Conservation (phyloP, 2,888 invertebrate species). For the Perdita meconis region DNA sequence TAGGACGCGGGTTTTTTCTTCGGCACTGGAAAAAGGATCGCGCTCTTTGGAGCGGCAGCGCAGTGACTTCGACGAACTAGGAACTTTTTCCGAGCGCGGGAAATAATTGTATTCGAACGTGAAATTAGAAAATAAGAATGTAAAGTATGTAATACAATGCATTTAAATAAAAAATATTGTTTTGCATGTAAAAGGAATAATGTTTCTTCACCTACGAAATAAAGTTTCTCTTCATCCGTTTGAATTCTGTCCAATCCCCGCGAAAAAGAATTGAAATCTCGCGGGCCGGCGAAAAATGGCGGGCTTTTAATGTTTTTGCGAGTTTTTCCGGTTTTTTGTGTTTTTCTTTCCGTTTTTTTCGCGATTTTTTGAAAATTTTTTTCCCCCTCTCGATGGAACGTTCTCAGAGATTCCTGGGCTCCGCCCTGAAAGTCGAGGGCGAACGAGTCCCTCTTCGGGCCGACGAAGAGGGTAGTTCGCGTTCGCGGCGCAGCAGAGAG, state of each 20-base stretch:
- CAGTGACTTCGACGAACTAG: conserved; percentile 39
- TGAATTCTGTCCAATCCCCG: conserved; percentile 1
- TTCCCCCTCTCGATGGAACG: conserved; percentile 44
- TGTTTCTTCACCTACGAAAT: neutral
- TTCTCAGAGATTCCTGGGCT: conserved; percentile 76
- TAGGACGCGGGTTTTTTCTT: conserved; percentile 23
- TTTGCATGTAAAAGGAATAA: conserved; percentile 22
- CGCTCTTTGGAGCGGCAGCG: conserved; percentile 12
- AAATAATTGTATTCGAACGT: no score
- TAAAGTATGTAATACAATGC: neutral
- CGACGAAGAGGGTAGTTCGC: conserved; percentile 75
- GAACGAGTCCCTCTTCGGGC: conserved; percentile 77
- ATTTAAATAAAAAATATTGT: neutral
- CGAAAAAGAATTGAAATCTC: conserved; percentile 30
- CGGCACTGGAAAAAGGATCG: conserved; percentile 17
- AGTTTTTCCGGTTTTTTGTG: conserved; percentile 29
- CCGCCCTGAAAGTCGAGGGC: conserved; percentile 81
- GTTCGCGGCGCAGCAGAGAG: conserved; percentile 73
- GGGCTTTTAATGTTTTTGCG: conserved; percentile 29
- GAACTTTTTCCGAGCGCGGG: conserved; percentile 7
- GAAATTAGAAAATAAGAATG: no score
- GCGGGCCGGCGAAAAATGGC: neutral
- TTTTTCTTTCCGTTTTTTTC: conserved; percentile 30
- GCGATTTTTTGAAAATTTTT: conserved; percentile 60
- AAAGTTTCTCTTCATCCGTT: neutral